phyloP scores from a whole-genome alignment of 2,113 vertebrate species.

The Thymallus thymallus region DNA sequence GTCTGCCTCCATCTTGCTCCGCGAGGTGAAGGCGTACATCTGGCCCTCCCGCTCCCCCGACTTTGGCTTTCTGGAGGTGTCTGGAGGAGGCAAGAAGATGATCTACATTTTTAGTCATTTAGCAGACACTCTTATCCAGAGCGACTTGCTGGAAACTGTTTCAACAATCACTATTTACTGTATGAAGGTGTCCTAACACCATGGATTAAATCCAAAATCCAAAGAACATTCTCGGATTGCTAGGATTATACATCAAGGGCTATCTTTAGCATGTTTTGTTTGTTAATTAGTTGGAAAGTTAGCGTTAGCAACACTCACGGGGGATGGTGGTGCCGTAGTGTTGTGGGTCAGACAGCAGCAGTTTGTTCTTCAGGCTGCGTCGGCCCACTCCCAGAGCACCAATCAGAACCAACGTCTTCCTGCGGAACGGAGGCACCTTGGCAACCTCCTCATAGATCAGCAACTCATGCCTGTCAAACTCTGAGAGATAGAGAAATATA shows the following conservation, averaged over 20 bases:
- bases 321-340: constrained; percentile 82
- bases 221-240: no score
- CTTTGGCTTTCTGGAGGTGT: constrained; percentile 89
- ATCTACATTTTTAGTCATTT: no score
- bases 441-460: constrained; percentile 85
- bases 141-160: background rate
- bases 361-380: constrained; percentile 84
- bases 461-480: constrained; percentile 83
- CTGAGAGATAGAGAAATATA: no score
- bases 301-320: constrained; percentile 66
- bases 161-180: no score
- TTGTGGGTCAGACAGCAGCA: constrained; percentile 76
- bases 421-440: constrained; percentile 80
- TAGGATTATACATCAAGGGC: no score
- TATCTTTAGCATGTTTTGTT: no score
- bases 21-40: constrained; percentile 87
- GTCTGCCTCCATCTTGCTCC: constrained; percentile 90
- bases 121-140: constrained; percentile 1
- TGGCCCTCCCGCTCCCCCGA: constrained; percentile 83
- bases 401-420: constrained; percentile 83
- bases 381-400: constrained; percentile 82
- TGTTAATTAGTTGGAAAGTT: background rate
- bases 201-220: no score
- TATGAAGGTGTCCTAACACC: no score
- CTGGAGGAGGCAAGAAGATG: constrained; percentile 60